Percentiles rank a stretch among this genome's conserved stretches.
Evolutionary conservation across 2,113 vertebrate genomes (phyloP).

Genomic region (Calidris pygmaea): DNA sequence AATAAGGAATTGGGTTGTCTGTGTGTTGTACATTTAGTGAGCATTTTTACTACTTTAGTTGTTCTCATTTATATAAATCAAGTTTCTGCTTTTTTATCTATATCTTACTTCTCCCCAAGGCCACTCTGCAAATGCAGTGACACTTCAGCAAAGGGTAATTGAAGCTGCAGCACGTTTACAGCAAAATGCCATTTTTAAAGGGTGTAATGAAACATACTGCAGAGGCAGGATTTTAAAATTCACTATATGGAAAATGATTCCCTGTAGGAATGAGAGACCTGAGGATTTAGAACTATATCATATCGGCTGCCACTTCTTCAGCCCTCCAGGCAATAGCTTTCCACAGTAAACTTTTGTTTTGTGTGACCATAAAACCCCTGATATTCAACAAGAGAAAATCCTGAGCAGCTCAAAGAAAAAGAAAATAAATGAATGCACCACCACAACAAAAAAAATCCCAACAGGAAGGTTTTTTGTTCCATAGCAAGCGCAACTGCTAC

Average conservation of each 20-base stretch:
- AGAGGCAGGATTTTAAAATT: slow-evolving; percentile 35
- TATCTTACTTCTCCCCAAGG: not conserved
- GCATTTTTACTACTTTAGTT: not conserved
- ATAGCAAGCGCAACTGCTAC: not conserved
- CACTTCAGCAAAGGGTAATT: slow-evolving; percentile 34
- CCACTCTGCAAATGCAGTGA: not conserved
- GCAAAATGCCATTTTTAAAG: slow-evolving; percentile 45
- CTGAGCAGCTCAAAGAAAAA: not conserved
- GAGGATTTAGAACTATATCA: slow-evolving; percentile 7
- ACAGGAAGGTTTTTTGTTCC: not conserved
- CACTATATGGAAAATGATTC: not conserved
- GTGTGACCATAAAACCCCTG: not conserved
- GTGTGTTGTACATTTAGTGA: not conserved
- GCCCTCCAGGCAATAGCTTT: not conserved
- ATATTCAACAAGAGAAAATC: not conserved
- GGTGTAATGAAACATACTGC: not conserved
- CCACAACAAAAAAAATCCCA: not conserved
- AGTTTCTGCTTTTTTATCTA: not conserved
- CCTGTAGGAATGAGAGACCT: not conserved
- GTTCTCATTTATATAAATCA: slow-evolving; percentile 46
- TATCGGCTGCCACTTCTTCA: slow-evolving; percentile 2
- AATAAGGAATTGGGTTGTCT: not conserved
- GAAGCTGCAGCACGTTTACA: slow-evolving; percentile 25
- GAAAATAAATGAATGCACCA: not conserved
- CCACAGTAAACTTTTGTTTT: not conserved